phyloP scores from a whole-genome alignment of 2,113 vertebrate species.

The Ranitomeya imitator region DNA sequence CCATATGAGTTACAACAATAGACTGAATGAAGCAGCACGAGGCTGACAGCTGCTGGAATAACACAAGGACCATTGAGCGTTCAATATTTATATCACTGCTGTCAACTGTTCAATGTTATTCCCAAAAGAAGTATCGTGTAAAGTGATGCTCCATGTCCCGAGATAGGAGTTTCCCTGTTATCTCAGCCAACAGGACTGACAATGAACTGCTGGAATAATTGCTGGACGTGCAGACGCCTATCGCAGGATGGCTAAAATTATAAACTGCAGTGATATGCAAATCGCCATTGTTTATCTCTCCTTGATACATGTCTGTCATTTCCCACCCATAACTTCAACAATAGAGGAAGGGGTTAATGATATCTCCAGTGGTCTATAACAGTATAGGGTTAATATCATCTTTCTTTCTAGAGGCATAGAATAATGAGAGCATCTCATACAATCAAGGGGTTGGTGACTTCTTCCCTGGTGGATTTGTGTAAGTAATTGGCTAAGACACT shows the following conservation, averaged over 20 bases:
- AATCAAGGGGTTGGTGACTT: no score
- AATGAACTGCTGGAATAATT: neutral
- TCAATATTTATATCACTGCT: conserved; percentile 9
- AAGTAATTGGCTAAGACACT: no score
- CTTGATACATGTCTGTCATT: neutral
- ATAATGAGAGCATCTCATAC: no score
- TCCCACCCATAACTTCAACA: neutral
- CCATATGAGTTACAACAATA: neutral
- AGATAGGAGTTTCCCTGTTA: neutral
- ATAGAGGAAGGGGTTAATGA: neutral
- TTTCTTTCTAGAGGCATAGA: no score
- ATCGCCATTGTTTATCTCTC: neutral
- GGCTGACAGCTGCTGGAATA: neutral
- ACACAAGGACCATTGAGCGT: neutral
- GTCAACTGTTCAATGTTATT: neutral
- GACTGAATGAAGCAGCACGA: neutral
- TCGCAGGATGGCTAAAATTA: neutral
- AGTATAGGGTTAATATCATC: no score
- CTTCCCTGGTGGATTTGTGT: no score
- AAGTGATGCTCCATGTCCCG: neutral
- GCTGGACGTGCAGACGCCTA: neutral
- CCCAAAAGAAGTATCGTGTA: neutral
- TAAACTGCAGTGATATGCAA: no score
- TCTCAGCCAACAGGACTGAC: neutral
- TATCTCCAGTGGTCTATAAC: no score